Evolutionary conservation across 1,140 invertebrate species (phyloP).

Genomic region (Drosophila guanche): DNA sequence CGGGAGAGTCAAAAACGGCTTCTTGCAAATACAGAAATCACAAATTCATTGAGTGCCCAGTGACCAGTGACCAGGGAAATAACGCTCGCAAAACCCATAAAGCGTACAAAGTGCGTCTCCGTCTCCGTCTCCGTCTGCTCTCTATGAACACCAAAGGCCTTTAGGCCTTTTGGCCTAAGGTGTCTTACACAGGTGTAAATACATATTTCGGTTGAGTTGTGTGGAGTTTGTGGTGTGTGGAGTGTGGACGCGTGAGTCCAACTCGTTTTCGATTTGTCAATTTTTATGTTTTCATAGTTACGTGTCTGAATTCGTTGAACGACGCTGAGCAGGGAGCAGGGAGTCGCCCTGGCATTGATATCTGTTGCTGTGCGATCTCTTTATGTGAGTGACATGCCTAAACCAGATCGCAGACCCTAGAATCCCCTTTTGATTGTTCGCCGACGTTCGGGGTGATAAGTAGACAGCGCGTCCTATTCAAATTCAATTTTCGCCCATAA

Average conservation of each 20-base stretch:
- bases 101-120: constrained; percentile 19
- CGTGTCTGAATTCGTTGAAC: constrained; percentile 43
- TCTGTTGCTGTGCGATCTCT: not conserved
- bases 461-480: constrained; percentile 17
- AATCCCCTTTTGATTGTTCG: constrained; percentile 38
- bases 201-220: too few species aligned
- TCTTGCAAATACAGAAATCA: constrained; percentile 27
- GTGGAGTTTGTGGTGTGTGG: not conserved
- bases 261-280: constrained; percentile 45
- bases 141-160: too few species aligned
- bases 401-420: constrained; percentile 35
- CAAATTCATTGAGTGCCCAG: constrained; percentile 35
- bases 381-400: too few species aligned
- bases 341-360: not conserved
- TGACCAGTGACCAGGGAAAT: not conserved
- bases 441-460: constrained; percentile 12
- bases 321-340: too few species aligned
- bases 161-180: not conserved
- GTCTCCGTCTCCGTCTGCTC: too few species aligned
- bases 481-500: constrained; percentile 27
- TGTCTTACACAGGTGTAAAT: constrained; percentile 35
- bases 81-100: constrained; percentile 36
- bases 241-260: constrained; percentile 24
- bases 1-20: constrained; percentile 22
- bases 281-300: constrained; percentile 58